These are phyloP conservation scores for Lathamus discolor DNA, from an alignment of 2,113 vertebrate species.

Conservation along the genomic window DNA sequence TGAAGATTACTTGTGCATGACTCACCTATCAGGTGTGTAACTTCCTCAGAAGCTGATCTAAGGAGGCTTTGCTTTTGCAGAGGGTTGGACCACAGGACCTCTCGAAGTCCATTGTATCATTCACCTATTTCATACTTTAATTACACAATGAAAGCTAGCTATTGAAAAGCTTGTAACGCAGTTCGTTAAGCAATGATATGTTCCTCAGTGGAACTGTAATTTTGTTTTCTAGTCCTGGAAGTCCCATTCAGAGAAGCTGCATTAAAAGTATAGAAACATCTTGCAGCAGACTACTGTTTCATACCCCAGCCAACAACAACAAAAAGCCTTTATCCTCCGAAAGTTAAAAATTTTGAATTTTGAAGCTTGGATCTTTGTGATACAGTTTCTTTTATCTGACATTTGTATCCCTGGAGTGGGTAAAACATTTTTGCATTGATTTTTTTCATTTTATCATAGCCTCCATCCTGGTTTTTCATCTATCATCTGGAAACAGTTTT, in stretches of 20 bases:
- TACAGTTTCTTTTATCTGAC: background rate
- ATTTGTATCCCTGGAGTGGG: background rate
- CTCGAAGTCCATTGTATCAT: background rate
- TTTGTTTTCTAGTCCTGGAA: background rate
- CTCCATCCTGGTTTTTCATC: background rate
- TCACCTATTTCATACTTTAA: background rate
- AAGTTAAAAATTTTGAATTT: background rate
- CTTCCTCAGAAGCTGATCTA: background rate
- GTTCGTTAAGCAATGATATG: background rate
- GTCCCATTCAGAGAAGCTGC: background rate
- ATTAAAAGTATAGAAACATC: background rate
- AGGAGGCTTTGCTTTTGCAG: background rate
- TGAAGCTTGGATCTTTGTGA: background rate
- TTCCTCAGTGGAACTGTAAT: background rate
- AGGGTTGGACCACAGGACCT: background rate
- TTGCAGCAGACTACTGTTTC: background rate
- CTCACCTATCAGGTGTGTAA: rapidly evolving
- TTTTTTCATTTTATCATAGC: background rate
- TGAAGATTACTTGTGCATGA: background rate
- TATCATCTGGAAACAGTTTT: background rate
- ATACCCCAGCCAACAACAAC: background rate
- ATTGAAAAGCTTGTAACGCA: background rate
- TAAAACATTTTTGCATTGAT: background rate
- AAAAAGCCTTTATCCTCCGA: background rate
- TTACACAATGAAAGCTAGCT: background rate